Evolutionary conservation across 2,888 invertebrate genomes (phyloP), one percentile per base, ranked within the genome.

Genomic region (Epistrophe grossulariae): DNA sequence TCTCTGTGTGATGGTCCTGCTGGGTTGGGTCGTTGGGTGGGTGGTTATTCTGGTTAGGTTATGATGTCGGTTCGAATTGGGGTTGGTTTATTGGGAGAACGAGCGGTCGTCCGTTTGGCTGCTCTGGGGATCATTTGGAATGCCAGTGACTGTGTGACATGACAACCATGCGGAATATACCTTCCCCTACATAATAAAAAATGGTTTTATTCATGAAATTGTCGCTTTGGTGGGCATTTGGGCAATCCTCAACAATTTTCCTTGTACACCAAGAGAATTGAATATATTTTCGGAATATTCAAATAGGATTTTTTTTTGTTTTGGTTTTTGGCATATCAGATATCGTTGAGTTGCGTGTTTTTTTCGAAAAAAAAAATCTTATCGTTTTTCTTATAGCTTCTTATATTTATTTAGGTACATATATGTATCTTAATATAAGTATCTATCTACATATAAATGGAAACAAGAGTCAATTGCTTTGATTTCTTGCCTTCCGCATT

Each of bases 151-250:
- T 66, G 48, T 66, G 62, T 78, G 82, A 79, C 83, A 87, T 83
- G 79, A 52, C 70, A 81, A 64, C 52, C 83, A 77, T 64, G 72
- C 62, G 62, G 62, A 62, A 62, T 62, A 62, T 62, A 62, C 40
- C 62, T 62, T 43, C 40, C 15, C 62, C 17, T 62, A 66, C 31
- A 66, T 48, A 48, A 66, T 81, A 83, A 83, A 87, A 87, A 87
- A 87, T 87, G 83, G 79, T 76, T 87, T 83, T 87, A 87, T 87
- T 87, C 83, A 87, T 87, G 83, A 87, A 87, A 87, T 83, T 79
- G 87, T 83, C 87, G 79, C 79, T 79, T 79, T 87, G 79, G 72
- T 83, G 82, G 87, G 79, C 87, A 87, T 79, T 82, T 79, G 82
- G 83, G 76, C 83, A 87, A 83, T 82, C 79, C 79, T 72, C 76